These are phyloP conservation scores for Apocrypta bakeri DNA, from an alignment of 1,140 invertebrate species.

Conservation along the genomic window DNA sequence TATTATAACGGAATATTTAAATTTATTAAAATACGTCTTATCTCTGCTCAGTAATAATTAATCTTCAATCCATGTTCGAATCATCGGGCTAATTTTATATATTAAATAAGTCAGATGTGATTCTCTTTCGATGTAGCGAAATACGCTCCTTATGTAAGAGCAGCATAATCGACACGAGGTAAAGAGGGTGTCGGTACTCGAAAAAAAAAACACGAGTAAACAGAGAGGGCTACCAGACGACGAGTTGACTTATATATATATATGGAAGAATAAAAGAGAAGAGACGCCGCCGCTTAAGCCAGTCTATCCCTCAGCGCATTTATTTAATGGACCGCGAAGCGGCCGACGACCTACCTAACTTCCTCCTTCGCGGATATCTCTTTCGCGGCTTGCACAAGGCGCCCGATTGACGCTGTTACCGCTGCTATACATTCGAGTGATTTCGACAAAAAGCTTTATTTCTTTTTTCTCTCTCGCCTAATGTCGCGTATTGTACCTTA, in stretches of 20 bases:
- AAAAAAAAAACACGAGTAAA: neutral
- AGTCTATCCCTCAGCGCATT: slow-evolving; percentile 55
- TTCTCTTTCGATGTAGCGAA: too few species aligned
- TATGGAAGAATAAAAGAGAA: neutral
- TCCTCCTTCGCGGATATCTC: neutral
- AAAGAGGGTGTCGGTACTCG: too few species aligned
- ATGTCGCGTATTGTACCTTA: neutral
- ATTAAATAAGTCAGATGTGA: too few species aligned
- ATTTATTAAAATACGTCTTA: neutral
- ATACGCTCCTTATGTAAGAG: too few species aligned
- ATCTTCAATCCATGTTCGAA: neutral
- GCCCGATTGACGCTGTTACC: too few species aligned
- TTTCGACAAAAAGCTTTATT: neutral
- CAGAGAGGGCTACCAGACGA: neutral
- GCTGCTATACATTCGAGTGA: too few species aligned
- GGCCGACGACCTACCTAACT: neutral
- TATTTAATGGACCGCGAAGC: slow-evolving; percentile 57
- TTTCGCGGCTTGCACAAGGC: neutral
- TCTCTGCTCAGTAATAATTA: neutral
- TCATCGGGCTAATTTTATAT: too few species aligned
- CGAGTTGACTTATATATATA: neutral
- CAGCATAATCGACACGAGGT: too few species aligned
- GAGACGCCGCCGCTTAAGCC: neutral
- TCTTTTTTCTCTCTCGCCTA: neutral
- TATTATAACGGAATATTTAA: neutral